phyloP scores from a whole-genome alignment of 64 coral and sea anemone species.

The Stichodactyla helianthus region DNA sequence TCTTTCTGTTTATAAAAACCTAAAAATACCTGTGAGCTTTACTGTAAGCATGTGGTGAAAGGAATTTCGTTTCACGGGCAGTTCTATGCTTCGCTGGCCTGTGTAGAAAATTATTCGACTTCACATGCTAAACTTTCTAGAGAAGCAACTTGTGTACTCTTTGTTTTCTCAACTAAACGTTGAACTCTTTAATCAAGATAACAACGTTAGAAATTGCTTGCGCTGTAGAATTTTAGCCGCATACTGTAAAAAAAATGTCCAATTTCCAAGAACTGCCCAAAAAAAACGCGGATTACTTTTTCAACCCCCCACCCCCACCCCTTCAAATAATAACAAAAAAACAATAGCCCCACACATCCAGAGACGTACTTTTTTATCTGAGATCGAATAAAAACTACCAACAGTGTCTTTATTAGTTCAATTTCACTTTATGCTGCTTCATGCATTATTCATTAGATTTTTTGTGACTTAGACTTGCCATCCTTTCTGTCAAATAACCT shows the following conservation, averaged over 20 bases:
- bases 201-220: neutral
- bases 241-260: neutral
- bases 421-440: neutral
- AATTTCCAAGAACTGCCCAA: too few species aligned
- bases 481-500: neutral
- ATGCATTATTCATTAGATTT: neutral
- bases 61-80: neutral
- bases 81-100: neutral
- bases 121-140: neutral
- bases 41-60: slow-evolving; percentile 10
- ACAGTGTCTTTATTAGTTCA: neutral
- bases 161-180: neutral
- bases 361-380: neutral
- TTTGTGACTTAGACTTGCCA: neutral
- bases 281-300: too few species aligned
- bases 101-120: neutral
- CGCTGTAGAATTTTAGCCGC: neutral
- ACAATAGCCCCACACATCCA: neutral
- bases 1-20: neutral
- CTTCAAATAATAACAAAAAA: neutral
- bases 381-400: neutral
- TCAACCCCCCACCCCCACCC: neutral
- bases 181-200: neutral
- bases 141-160: neutral
- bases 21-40: neutral